A percentile compares a stretch with the other conserved stretches of the same genome.
These are phyloP conservation scores for Pyrocoelia pectoralis DNA, from an alignment of 2,888 invertebrate genomes.

Conservation along the genomic window DNA sequence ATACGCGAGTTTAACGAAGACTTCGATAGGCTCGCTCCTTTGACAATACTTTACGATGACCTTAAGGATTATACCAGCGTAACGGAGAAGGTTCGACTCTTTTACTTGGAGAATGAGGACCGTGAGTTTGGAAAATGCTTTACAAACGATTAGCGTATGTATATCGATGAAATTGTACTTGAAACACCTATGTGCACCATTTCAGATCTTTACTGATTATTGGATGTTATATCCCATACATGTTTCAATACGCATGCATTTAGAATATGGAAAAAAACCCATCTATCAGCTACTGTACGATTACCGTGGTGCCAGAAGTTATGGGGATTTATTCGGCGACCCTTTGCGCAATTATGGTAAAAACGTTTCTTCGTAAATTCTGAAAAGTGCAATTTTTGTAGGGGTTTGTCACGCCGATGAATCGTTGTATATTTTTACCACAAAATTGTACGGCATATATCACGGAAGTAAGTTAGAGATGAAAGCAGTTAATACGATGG, in stretches of 20 bases:
- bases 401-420: conserved; percentile 75
- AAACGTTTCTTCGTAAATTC: conserved; percentile 71
- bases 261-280: background rate
- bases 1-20: conserved; percentile 57
- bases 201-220: background rate
- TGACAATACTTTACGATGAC: conserved; percentile 59
- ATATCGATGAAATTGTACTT: too few species aligned
- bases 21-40: conserved; percentile 59
- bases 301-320: background rate
- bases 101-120: conserved; percentile 59
- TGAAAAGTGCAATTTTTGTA: too few species aligned
- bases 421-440: conserved; percentile 80
- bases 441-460: conserved; percentile 43
- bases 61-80: conserved; percentile 41
- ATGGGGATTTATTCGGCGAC: conserved; percentile 61
- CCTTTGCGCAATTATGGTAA: conserved; percentile 52
- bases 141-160: conserved; percentile 43
- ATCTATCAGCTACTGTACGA: background rate
- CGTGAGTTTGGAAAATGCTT: conserved; percentile 53
- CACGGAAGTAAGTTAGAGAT: conserved; percentile 66
- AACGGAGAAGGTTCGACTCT: conserved; percentile 57
- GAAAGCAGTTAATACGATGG: conserved; percentile 67
- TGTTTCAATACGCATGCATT: background rate
- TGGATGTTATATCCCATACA: background rate
- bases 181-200: background rate